Evolutionary conservation across 2,888 invertebrate genomes (phyloP).

Genomic region (Melanotus villosus): DNA sequence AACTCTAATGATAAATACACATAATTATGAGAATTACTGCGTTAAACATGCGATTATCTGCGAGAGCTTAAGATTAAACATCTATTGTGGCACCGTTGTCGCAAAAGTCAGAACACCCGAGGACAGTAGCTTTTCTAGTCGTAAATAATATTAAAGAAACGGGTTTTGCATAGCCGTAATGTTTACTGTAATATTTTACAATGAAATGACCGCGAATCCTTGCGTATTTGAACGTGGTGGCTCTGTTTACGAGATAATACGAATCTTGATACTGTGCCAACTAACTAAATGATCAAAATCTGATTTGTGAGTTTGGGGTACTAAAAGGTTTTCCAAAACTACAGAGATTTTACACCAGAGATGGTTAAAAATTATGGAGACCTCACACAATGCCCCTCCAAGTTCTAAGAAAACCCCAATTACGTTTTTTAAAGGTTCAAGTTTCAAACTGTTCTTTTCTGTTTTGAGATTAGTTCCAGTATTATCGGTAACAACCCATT

Average conservation of each 20-base stretch:
- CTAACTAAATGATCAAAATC: too few species aligned
- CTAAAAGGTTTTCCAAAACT: too few species aligned
- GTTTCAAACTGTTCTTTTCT: conserved; percentile 24
- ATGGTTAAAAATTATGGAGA: too few species aligned
- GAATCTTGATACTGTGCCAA: too few species aligned
- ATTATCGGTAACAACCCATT: conserved; percentile 26
- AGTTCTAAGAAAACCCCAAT: conserved; percentile 37
- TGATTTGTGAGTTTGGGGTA: too few species aligned
- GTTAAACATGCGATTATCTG: conserved; percentile 35
- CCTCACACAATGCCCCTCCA: conserved; percentile 31
- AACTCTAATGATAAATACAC: conserved; percentile 26
- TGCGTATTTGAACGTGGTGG: not conserved
- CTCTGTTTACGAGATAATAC: too few species aligned
- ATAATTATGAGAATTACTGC: conserved; percentile 34
- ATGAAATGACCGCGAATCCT: conserved; percentile 16
- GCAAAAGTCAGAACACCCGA: conserved; percentile 12
- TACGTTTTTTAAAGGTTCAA: conserved; percentile 33
- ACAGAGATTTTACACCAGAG: too few species aligned
- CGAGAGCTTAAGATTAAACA: conserved; percentile 26
- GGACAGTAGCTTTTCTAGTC: conserved; percentile 24
- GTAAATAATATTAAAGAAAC: conserved; percentile 35
- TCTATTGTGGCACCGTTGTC: conserved; percentile 18
- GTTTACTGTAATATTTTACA: conserved; percentile 17
- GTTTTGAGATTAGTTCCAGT: conserved; percentile 41
- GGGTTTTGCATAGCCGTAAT: conserved; percentile 20